Base-by-base conservation (phyloP, 2,888 invertebrate genomes). In the Eueremaeus valkanovi region DNA sequence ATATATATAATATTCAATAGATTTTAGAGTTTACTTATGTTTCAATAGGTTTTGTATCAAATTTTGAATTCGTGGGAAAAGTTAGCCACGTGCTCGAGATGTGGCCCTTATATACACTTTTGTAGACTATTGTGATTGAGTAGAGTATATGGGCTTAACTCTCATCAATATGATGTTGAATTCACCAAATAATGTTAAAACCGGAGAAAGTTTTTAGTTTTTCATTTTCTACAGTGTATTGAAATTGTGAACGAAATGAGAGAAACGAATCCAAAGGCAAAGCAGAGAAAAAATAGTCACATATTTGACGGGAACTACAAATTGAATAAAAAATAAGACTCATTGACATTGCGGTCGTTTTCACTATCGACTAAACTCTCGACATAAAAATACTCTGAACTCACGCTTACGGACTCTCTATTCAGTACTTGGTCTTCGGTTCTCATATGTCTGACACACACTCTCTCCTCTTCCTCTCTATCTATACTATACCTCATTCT, bases 31-130 rank as follows among this genome's bases (percentile, higher is more conserved):
- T 51, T 51, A 51, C 51, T 51, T 51, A 51, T 51, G 21, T 51
- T n/a, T 51, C n/a, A 51, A 51, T n/a, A 51, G 51, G n/a, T n/a
- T 51, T 51, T 51, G 51, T 51, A 18, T 51, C 51, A 51, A 11
- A 51, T 51, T 51, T 40, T 51, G 51, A 18, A n/a, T 51, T 51
- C 51, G 51, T 51, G 51, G 51, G 51, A 51, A 51, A 51, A 51
- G 51, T 51, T 11, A 8, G 51, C 9, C 51, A 51, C 51, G 51
- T 51, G 51, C 18, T 21, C 9, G n/a, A 21, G 6, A 51, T 51
- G n/a, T n/a, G 51, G 51, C 9, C 51, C 51, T 40, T 40, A 40
- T 6, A 40, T 40, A 40, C 8, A 40, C 40, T 9, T 13, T 6
- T 40, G 11, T 40, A 9, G 40, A 40, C n/a, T n/a, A n/a, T n/a